phyloP scores from a whole-genome alignment of 2,888 invertebrate species.

The Amblyjoppa fuscipennis region DNA sequence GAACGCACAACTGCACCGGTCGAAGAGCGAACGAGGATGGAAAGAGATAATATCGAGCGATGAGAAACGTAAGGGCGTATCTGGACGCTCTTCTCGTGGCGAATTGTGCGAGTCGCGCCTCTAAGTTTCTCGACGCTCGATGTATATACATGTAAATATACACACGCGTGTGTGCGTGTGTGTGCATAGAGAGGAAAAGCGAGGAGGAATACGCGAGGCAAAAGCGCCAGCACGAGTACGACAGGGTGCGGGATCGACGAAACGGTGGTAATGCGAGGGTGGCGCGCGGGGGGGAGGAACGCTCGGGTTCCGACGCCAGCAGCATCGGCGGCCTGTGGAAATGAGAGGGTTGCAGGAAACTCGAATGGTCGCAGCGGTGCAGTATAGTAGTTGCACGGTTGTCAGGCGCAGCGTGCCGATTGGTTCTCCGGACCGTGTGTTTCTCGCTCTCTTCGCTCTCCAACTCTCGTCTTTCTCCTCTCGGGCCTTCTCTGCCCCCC shows the following conservation, averaged over 20 bases:
- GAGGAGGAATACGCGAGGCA: conserved; percentile 62
- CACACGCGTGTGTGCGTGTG: neutral
- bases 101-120: conserved; percentile 1
- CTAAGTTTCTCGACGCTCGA: neutral
- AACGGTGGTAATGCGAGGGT: conserved; percentile 71
- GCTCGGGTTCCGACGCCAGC: conserved; percentile 61
- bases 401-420: conserved; percentile 81
- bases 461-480: conserved; percentile 23
- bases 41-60: conserved; percentile 50
- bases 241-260: conserved; percentile 65
- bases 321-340: conserved; percentile 67
- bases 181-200: conserved; percentile 55
- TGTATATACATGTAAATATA: conserved; percentile 21
- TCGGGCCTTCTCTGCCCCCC: conserved; percentile 63
- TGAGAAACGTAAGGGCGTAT: conserved; percentile 18
- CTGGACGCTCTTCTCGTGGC: neutral
- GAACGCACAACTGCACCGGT: conserved; percentile 43
- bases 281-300: conserved; percentile 43
- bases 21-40: conserved; percentile 59
- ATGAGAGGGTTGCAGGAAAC: conserved; percentile 79
- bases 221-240: conserved; percentile 56
- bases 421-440: conserved; percentile 77
- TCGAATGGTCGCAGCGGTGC: conserved; percentile 80
- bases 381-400: conserved; percentile 80
- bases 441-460: conserved; percentile 48